Conservation (phyloP, 1,140 invertebrate species). For the Orchesella cincta region DNA sequence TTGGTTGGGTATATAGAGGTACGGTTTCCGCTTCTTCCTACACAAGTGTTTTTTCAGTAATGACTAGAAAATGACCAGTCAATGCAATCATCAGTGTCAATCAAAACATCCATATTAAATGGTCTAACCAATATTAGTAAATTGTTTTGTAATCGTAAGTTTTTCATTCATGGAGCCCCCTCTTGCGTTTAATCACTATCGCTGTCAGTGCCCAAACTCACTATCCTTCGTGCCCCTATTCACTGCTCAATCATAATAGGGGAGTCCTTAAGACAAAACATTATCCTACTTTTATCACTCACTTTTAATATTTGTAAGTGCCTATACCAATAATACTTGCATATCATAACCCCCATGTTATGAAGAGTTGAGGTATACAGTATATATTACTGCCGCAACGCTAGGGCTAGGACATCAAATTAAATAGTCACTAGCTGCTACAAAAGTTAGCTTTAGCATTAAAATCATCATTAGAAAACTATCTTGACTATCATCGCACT, state of each 20-base stretch:
- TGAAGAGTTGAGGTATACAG: neutral
- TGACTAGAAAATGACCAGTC: too few relatives aligned
- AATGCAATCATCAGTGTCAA: neutral
- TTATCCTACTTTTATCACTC: conserved; percentile 23
- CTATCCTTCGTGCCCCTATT: conserved; percentile 13
- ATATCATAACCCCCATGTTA: neutral
- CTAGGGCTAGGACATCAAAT: neutral
- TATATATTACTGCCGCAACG: neutral
- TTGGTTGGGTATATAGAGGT: too few relatives aligned
- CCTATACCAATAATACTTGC: neutral
- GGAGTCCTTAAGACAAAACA: neutral
- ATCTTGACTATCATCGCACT: too few relatives aligned
- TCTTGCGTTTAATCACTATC: neutral
- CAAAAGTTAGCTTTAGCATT: neutral
- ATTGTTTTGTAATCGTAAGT: neutral
- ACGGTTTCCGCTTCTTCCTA: too few relatives aligned
- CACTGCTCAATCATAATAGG: neutral
- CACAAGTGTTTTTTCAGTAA: too few relatives aligned
- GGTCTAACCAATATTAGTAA: neutral
- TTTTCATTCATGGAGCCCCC: neutral
- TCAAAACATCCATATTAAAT: conserved; percentile 8
- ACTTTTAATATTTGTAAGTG: neutral
- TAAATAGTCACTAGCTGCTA: neutral
- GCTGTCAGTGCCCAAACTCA: conserved; percentile 1
- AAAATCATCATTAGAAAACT: neutral